Evolutionary conservation across 2,888 invertebrate genomes (phyloP).

Genomic region (Fragum whitleyi): DNA sequence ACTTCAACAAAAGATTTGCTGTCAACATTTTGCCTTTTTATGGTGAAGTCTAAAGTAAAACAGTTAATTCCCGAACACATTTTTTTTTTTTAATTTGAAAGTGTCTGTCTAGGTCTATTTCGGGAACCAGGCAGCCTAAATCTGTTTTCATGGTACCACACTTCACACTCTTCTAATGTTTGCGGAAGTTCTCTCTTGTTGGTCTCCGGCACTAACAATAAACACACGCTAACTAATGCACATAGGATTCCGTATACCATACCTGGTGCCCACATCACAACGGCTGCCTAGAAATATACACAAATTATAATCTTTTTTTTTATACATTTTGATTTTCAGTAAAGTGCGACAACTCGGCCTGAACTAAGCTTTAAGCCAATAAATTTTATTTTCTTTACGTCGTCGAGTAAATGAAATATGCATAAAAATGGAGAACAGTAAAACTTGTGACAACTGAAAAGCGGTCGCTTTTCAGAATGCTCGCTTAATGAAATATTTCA

Average conservation of each 20-base stretch:
- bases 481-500: no score
- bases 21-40: no score
- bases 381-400: no score
- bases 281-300: conserved; percentile 63
- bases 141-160: conserved; percentile 61
- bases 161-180: conserved; percentile 61
- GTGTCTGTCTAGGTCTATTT: neutral
- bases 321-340: neutral
- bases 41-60: no score
- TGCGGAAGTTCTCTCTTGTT: conserved; percentile 64
- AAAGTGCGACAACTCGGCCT: no score
- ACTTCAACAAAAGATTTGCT: no score
- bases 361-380: no score
- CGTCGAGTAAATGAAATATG: no score
- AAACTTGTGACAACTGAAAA: no score
- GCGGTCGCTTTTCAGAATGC: no score
- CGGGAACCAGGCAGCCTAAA: conserved; percentile 41
- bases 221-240: conserved; percentile 42
- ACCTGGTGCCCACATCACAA: conserved; percentile 62
- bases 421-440: no score
- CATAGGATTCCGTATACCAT: conserved; percentile 61
- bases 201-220: conserved; percentile 65
- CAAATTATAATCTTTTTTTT: neutral
- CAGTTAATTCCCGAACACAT: no score
- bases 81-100: neutral